Evolutionary conservation across 2,113 vertebrate genomes (phyloP), one percentile per base, ranked within the genome.

Genomic region (Pogonocichla stellata): DNA sequence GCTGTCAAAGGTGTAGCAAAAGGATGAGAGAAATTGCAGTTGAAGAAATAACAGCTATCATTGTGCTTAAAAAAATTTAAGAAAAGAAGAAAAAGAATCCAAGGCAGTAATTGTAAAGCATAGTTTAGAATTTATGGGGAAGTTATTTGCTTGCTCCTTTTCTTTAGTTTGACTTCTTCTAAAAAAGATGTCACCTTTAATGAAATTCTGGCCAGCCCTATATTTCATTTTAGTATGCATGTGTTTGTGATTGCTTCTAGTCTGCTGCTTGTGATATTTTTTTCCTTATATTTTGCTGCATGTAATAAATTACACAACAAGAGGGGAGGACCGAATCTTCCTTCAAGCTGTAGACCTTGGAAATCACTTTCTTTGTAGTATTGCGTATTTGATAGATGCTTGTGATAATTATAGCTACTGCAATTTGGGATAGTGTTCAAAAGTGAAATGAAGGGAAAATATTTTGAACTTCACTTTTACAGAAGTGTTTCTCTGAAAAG

Each of bases 1-100:
- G 28, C 66, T 97, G 82, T 92, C 92, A 96, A 60, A 94, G 43
- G 53, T 71, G 48, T 77, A 86, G 47, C 85, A 89, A 79, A 77
- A 93, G 83, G 47, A 51, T 54, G 47, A 50, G 54, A 67, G 53
- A 84, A 88, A 88, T 45, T 81, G 7, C 75, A 74, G 6, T 25
- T 65, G 78, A 79, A 86, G 58, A 87, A 96, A 64, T 65, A 88
- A 72, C 47, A 57, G 78, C 70, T 82, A 29, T 36, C 2, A 12
- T 79, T 92, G 64, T 80, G 29, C 71, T 92, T 74, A 4, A 25
- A 64, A 64, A 61, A 64, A 81, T 75, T 31, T 5, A n/a, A 10
- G 10, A 45, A 13, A 66, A 51, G 17, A 60, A 26, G 11, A 29
- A 60, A 42, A 51, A 60, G 2, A 17, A 50, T 43, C 45, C 10